phyloP scores from a whole-genome alignment of 2,797 vertebrate genomes.

The Trachops cirrhosus region DNA sequence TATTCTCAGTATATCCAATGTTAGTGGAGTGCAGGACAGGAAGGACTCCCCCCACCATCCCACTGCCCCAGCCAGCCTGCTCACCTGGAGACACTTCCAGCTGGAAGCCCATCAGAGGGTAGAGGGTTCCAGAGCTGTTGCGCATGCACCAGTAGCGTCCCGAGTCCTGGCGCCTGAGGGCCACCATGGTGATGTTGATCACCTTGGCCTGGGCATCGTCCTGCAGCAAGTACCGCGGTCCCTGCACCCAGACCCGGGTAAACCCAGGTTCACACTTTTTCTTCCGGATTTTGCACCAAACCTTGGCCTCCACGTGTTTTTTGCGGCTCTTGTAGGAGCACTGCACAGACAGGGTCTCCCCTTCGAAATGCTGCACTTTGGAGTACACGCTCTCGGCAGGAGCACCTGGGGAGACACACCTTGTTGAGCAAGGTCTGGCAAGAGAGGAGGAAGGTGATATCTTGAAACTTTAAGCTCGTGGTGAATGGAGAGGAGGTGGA shows the following conservation, averaged over 20 bases:
- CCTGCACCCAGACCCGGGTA: slow-evolving; percentile 25
- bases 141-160: slow-evolving; percentile 75
- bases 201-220: slow-evolving; percentile 59
- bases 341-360: slow-evolving; percentile 65
- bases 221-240: slow-evolving; percentile 46
- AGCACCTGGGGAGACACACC: slow-evolving; percentile 38
- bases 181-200: slow-evolving; percentile 60
- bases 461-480: not conserved
- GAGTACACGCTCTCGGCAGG: not conserved
- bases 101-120: slow-evolving; percentile 62
- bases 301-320: slow-evolving; percentile 14
- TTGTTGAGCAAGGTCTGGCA: not conserved
- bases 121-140: slow-evolving; percentile 28
- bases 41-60: not conserved
- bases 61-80: not conserved
- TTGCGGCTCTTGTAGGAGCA: slow-evolving; percentile 64
- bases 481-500: not conserved
- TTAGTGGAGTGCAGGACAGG: not conserved
- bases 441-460: not conserved
- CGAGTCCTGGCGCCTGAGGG: slow-evolving; percentile 62
- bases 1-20: too few species aligned
- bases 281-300: slow-evolving; percentile 72
- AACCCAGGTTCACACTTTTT: slow-evolving; percentile 62
- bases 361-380: slow-evolving; percentile 45
- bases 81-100: slow-evolving; percentile 73